phyloP scores from a whole-genome alignment of 2,888 invertebrate genomes.

The Monochamus alternatus region DNA sequence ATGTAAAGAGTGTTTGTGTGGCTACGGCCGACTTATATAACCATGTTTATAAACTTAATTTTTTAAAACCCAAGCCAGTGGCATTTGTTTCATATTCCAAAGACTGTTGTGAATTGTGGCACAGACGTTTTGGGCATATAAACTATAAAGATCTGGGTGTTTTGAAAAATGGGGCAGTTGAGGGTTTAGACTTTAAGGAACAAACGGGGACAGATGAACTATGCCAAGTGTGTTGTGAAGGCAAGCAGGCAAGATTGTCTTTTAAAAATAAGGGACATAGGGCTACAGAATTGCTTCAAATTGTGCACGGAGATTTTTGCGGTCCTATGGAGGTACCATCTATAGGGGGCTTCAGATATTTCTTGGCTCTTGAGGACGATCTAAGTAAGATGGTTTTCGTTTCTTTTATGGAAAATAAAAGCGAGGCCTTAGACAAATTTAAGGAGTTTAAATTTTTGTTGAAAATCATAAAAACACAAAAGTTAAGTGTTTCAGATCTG shows the following conservation, averaged over 20 bases:
- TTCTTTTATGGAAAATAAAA: conserved; percentile 24
- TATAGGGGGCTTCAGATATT: conserved; percentile 30
- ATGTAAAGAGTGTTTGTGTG: conserved; percentile 38
- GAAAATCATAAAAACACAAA: conserved; percentile 25
- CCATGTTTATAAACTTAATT: too few relatives aligned
- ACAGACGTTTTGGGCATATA: conserved; percentile 38
- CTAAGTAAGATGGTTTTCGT: conserved; percentile 21
- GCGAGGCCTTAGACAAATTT: conserved; percentile 16
- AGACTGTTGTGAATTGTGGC: conserved; percentile 18
- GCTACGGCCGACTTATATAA: conserved; percentile 38
- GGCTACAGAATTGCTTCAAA: conserved; percentile 48
- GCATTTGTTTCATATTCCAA: background rate
- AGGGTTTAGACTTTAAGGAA: background rate
- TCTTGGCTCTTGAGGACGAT: conserved; percentile 26
- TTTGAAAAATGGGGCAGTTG: conserved; percentile 30
- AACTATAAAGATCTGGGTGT: conserved; percentile 20
- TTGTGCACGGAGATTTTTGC: conserved; percentile 55
- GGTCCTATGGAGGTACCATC: conserved; percentile 26
- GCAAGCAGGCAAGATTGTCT: conserved; percentile 53
- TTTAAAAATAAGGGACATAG: conserved; percentile 42
- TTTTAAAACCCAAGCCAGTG: background rate
- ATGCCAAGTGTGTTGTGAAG: conserved; percentile 50
- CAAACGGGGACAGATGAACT: background rate
- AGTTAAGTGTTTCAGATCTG: conserved; percentile 19
- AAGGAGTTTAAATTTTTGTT: conserved; percentile 29